Percentiles rank a stretch among this genome's conserved stretches.
phyloP scores from a whole-genome alignment of 2,113 vertebrate genomes.

The Riparia riparia region DNA sequence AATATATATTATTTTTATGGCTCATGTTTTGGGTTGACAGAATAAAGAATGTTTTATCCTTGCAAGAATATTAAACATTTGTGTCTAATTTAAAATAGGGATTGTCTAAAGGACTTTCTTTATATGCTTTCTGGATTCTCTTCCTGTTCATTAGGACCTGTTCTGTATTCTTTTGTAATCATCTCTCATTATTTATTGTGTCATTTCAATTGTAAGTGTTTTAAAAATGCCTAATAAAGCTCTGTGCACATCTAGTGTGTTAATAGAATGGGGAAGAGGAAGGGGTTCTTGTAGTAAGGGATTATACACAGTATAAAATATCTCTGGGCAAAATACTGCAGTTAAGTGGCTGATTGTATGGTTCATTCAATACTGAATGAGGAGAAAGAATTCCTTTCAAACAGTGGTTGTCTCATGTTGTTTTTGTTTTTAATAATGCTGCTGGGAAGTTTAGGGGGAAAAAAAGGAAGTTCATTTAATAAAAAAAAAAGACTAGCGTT shows the following conservation, averaged over 20 bases:
- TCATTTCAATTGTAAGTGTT: neutral
- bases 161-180: neutral
- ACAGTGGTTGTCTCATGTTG: neutral
- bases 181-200: neutral
- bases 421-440: neutral
- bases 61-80: neutral
- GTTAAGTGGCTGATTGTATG: neutral
- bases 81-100: neutral
- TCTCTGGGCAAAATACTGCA: neutral
- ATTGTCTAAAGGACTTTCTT: neutral
- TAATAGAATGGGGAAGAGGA: neutral
- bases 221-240: neutral
- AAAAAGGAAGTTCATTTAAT: neutral
- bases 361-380: neutral
- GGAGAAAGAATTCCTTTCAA: neutral
- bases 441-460: neutral
- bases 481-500: neutral
- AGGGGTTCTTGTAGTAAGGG: neutral
- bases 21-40: neutral
- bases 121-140: neutral
- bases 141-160: neutral
- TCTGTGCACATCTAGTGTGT: neutral
- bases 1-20: slow-evolving; percentile 43
- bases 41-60: slow-evolving; percentile 18
- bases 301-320: neutral